Percentiles rank a stretch among this genome's conserved stretches.
Evolutionary conservation across 2,113 vertebrate species (phyloP).

Genomic region (Solenodon paradoxus): DNA sequence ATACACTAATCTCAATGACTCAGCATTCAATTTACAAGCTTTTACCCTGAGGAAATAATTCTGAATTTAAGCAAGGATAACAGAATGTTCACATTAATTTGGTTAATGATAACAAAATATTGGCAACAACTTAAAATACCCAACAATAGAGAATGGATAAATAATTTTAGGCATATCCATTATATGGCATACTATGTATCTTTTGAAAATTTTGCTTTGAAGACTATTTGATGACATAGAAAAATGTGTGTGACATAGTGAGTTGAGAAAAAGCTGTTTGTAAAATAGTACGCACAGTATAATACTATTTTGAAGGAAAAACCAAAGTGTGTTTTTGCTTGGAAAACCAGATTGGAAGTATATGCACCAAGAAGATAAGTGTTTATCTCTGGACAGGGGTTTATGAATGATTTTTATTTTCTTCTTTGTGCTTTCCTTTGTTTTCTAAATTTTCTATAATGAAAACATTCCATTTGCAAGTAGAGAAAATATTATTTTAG

Average conservation of each 20-base stretch:
- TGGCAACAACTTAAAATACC: slow-evolving; percentile 15
- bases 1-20: slow-evolving; percentile 45
- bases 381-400: neutral
- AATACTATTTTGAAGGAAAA: neutral
- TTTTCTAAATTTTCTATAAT: slow-evolving; percentile 40
- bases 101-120: slow-evolving; percentile 28
- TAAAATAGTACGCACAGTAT: neutral
- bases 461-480: slow-evolving; percentile 9
- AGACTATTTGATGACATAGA: slow-evolving; percentile 21
- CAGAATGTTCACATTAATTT: neutral
- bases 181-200: neutral
- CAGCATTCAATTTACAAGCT: slow-evolving; percentile 32
- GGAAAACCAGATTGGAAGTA: neutral
- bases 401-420: slow-evolving; percentile 35
- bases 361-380: neutral
- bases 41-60: slow-evolving; percentile 46
- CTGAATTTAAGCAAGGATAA: slow-evolving; percentile 33
- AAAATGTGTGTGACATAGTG: slow-evolving; percentile 10
- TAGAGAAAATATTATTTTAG: slow-evolving; percentile 42
- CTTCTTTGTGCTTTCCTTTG: slow-evolving; percentile 35
- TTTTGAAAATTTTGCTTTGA: slow-evolving; percentile 25
- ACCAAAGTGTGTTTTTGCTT: neutral
- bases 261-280: neutral
- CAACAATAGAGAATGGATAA: neutral
- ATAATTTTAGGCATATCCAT: neutral